Evolutionary conservation across 2,888 invertebrate genomes (phyloP).

Genomic region (Brenthis hecate): DNA sequence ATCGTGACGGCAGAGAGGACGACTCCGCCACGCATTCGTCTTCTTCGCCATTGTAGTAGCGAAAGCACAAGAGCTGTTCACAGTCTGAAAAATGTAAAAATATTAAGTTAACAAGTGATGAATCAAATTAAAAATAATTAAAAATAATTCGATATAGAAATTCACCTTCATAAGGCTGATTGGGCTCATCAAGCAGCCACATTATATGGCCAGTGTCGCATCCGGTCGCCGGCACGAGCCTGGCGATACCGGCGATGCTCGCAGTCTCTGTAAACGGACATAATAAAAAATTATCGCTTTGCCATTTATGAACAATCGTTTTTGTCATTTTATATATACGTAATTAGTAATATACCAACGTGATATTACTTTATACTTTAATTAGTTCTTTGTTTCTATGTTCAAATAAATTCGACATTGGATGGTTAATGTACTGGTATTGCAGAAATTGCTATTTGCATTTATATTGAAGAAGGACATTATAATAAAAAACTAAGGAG

Average conservation of each 20-base stretch:
- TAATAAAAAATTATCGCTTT: constrained; percentile 31
- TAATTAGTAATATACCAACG: too few relatives aligned
- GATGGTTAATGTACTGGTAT: too few relatives aligned
- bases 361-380: too few relatives aligned
- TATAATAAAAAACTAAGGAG: constrained; percentile 34
- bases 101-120: background rate
- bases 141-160: constrained; percentile 2
- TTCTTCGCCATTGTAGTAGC: constrained; percentile 85
- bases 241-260: constrained; percentile 64
- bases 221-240: constrained; percentile 81
- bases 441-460: background rate
- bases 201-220: constrained; percentile 84
- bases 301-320: constrained; percentile 15
- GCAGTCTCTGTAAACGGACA: constrained; percentile 64
- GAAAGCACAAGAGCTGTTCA: constrained; percentile 86
- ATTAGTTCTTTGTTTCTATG: too few relatives aligned
- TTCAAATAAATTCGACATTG: too few relatives aligned
- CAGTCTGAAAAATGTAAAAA: constrained; percentile 79
- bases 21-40: constrained; percentile 86
- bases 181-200: constrained; percentile 87
- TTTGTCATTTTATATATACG: background rate
- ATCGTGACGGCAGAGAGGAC: constrained; percentile 68
- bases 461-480: background rate
- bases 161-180: constrained; percentile 84
- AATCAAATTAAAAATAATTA: too few relatives aligned